A percentile compares a stretch with the other conserved stretches of the same genome.
These are phyloP conservation scores for Barbus barbus DNA, from an alignment of 2,113 vertebrate species.

Conservation along the genomic window DNA sequence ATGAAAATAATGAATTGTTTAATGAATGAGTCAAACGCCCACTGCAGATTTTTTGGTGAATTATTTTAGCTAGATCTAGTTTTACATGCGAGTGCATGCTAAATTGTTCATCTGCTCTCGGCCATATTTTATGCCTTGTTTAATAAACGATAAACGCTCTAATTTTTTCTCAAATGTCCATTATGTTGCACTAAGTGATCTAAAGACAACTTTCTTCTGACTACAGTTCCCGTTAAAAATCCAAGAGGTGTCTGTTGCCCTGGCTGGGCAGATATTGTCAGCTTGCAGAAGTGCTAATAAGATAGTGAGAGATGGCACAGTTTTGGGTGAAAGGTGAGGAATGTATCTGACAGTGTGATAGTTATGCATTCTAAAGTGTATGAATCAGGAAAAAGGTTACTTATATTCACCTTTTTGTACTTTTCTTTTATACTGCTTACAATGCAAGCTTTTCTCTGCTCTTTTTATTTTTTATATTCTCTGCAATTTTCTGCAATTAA, in stretches of 20 bases:
- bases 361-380: neutral
- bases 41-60: neutral
- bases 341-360: neutral
- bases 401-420: neutral
- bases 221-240: neutral
- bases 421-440: too few species aligned
- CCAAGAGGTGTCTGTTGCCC: neutral
- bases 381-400: neutral
- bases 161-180: neutral
- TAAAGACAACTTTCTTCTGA: neutral
- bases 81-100: neutral
- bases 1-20: slow-evolving; percentile 6
- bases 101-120: neutral
- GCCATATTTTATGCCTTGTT: neutral
- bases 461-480: too few species aligned
- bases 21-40: neutral
- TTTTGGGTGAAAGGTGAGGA: slow-evolving; percentile 19
- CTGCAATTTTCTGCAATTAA: neutral
- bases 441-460: too few species aligned
- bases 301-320: slow-evolving; percentile 21
- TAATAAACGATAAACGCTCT: neutral
- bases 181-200: neutral
- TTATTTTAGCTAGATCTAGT: neutral
- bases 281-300: slow-evolving; percentile 27
- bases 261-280: neutral